A percentile compares a stretch with the other conserved stretches of the same genome.
These are phyloP conservation scores for Ia io DNA, from an alignment of 2,113 vertebrate genomes.

Conservation along the genomic window DNA sequence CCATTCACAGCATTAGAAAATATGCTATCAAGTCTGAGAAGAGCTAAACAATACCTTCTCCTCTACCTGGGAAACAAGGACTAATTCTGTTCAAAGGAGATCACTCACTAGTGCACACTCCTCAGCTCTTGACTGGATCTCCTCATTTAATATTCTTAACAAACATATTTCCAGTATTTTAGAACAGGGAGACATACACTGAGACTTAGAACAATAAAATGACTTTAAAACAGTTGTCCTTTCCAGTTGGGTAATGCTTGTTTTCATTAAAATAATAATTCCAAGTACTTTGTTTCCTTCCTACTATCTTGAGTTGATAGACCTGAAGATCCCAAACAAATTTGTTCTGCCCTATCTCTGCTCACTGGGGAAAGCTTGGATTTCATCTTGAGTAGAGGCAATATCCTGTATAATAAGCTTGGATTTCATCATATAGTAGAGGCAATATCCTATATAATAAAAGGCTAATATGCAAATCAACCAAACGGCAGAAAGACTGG, in stretches of 20 bases:
- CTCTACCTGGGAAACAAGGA: background rate
- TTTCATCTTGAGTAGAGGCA: slow-evolving; percentile 8
- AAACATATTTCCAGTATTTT: slow-evolving; percentile 13
- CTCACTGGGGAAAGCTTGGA: background rate
- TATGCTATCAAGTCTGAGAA: background rate
- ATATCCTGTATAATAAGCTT: background rate
- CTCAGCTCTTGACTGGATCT: background rate
- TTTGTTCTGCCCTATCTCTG: background rate
- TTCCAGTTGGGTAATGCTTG: background rate
- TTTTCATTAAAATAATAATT: background rate
- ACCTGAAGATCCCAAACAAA: background rate
- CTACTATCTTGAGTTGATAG: background rate
- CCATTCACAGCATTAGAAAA: slow-evolving; percentile 20
- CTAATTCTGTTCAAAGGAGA: background rate
- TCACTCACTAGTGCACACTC: background rate
- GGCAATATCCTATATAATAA: background rate
- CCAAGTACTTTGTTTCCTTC: background rate
- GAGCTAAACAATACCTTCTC: background rate
- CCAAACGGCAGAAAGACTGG: too few relatives aligned
- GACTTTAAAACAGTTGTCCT: background rate
- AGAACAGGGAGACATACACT: background rate
- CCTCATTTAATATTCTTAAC: slow-evolving; percentile 1
- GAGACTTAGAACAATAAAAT: background rate
- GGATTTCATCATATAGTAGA: slow-evolving; percentile 9
- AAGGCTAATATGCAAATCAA: too few relatives aligned